Percentiles rank a stretch among this genome's conserved stretches.
Evolutionary conservation across 2,797 vertebrate genomes (phyloP).

Genomic region (Sebastes elongatus): DNA sequence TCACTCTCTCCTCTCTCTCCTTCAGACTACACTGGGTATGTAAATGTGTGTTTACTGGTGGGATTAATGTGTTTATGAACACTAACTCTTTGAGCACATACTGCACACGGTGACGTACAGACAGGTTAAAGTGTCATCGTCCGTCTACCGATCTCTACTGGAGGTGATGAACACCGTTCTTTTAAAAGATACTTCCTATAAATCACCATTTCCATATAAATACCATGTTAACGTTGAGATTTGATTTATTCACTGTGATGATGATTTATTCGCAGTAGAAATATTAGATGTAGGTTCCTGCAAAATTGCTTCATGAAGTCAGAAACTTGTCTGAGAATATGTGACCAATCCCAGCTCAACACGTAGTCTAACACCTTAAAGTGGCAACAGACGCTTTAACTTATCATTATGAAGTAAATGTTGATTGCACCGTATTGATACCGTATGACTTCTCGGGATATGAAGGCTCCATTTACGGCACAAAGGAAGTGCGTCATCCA

Average conservation of each 20-base stretch:
- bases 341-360: not conserved
- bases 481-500: too few species aligned
- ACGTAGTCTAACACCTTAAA: not conserved
- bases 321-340: too few species aligned
- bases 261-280: too few species aligned
- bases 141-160: not conserved
- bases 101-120: not conserved
- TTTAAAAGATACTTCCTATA: too few species aligned
- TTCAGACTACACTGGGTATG: not conserved
- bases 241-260: too few species aligned
- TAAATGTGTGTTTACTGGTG: not conserved
- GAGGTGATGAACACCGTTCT: not conserved
- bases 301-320: not conserved
- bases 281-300: not conserved
- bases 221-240: too few species aligned
- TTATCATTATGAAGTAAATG: too few species aligned
- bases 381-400: too few species aligned
- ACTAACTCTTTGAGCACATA: not conserved
- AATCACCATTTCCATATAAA: too few species aligned
- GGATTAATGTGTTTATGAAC: not conserved
- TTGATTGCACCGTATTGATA: too few species aligned
- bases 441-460: too few species aligned
- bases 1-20: not conserved
- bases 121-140: not conserved
- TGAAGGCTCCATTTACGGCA: too few species aligned